Base-by-base conservation (phyloP, 1,140 invertebrate species). In the Solenopsis invicta region DNA sequence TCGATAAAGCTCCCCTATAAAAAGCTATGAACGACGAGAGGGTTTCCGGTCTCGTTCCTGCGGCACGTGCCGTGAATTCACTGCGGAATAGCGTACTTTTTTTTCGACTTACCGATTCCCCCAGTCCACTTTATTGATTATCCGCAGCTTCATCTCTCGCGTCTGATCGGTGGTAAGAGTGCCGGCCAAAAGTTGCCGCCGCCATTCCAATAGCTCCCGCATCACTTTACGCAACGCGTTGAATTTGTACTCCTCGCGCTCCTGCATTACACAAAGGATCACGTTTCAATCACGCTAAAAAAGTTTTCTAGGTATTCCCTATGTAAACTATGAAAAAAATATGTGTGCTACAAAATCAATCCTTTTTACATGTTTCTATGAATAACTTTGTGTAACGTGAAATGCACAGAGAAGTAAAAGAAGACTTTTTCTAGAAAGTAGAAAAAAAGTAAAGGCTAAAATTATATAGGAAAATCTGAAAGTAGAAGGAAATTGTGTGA, bases 101-200 rank as follows among this genome's bases (percentile, higher is more conserved):
- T 59, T 54, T 18, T 21, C 0, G 62, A 97, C 97, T 98, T 94
- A 98, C 98, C 98, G 97, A 96, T 99, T 99, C 72, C 98, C 98
- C 98, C 98, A 99, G 94, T 99, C 98, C 64, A 99, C 98, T 95
- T 99, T 98, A 41, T 97, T 97, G 77, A 98, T 98, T 67, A 99
- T 98, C 92, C 98, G 97, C 81, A 98, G 95, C 94, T 98, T 98
- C 41, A 99, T 92, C 91, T 99, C 98, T 66, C 97, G 95, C 0
- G 97, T 98, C 94, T 99, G 98, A 93, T 99, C 98, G 89, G 98
- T 97, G 0, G 98, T 99, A 50, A 99, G 95, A 0, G 98, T 98
- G 37, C 98, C 98, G 34, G 97, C 97, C 34, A 99, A 96, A 2
- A 99, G 96, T 91, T 98, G 97, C 21, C 97, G 96, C 50, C 99